phyloP scores from a whole-genome alignment of 1,140 invertebrate genomes.

The Orius insidiosus region DNA sequence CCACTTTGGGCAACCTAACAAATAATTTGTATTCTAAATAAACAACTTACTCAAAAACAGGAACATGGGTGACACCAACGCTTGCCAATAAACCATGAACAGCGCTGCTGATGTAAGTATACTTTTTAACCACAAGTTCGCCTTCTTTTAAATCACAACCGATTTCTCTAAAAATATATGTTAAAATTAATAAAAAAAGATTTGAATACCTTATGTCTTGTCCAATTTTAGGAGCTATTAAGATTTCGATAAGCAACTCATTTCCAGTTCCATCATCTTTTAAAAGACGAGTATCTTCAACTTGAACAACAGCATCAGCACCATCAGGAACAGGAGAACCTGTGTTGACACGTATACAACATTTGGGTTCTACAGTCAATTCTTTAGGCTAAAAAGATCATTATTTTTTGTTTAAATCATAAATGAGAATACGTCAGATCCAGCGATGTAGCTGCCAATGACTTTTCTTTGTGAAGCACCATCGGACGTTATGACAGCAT shows the following conservation, averaged over 20 bases:
- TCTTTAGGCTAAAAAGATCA: not conserved
- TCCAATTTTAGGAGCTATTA: conserved; percentile 40
- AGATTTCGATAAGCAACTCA: conserved; percentile 59
- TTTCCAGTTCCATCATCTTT: conserved; percentile 40
- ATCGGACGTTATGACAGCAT: conserved; percentile 63
- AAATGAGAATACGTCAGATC: conserved; percentile 31
- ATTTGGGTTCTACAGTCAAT: conserved; percentile 17
- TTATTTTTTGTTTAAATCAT: not conserved
- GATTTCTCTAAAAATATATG: conserved; percentile 37
- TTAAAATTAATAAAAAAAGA: not conserved
- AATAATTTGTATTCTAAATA: not conserved
- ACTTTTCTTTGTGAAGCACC: conserved; percentile 46
- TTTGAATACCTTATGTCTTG: conserved; percentile 57
- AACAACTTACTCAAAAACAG: conserved; percentile 31
- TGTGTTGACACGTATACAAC: conserved; percentile 81
- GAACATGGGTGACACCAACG: conserved; percentile 40
- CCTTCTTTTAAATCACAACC: conserved; percentile 60
- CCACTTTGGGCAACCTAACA: conserved; percentile 41
- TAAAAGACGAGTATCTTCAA: conserved; percentile 74
- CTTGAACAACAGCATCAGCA: conserved; percentile 76
- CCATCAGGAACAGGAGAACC: conserved; percentile 73
- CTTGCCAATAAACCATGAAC: conserved; percentile 64
- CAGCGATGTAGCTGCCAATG: conserved; percentile 43
- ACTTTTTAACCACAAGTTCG: conserved; percentile 36
- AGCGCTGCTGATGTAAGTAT: conserved; percentile 40